Evolutionary conservation across 2,797 vertebrate genomes (phyloP).

Genomic region (Lagorchestes hirsutus): DNA sequence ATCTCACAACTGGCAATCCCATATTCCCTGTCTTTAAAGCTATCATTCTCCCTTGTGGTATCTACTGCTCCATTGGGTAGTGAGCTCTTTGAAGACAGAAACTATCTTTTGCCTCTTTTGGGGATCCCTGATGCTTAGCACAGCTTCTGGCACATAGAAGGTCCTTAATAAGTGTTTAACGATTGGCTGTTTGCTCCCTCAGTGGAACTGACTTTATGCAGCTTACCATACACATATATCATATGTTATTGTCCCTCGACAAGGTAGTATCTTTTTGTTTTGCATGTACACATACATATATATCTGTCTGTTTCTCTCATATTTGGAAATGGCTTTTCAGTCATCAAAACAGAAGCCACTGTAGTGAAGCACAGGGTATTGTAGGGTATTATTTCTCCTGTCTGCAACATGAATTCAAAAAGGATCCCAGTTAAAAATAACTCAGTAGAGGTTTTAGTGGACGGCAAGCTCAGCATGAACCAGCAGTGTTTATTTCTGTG

Average conservation of each 20-base stretch:
- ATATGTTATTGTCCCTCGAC: background rate
- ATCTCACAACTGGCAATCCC: accelerated
- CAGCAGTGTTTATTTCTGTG: background rate
- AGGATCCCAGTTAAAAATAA: background rate
- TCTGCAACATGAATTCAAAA: background rate
- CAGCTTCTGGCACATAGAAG: background rate
- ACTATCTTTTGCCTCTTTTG: background rate
- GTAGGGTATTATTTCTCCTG: background rate
- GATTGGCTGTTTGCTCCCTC: background rate
- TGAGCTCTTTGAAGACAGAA: background rate
- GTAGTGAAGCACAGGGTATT: background rate
- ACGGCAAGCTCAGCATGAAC: background rate
- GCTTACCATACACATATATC: background rate
- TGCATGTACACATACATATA: background rate
- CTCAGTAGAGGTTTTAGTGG: background rate
- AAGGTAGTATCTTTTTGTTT: background rate
- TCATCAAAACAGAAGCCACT: background rate
- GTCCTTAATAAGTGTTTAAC: background rate
- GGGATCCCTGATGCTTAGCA: background rate
- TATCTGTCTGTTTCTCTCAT: background rate
- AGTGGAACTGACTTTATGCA: background rate
- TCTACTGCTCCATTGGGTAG: background rate
- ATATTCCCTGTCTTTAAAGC: background rate
- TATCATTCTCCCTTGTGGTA: background rate
- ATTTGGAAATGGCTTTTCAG: conserved; percentile 38